Percentiles rank a stretch among this genome's conserved stretches.
phyloP scores from a whole-genome alignment of 1,140 invertebrate genomes.

The Diorhabda sublineata region DNA sequence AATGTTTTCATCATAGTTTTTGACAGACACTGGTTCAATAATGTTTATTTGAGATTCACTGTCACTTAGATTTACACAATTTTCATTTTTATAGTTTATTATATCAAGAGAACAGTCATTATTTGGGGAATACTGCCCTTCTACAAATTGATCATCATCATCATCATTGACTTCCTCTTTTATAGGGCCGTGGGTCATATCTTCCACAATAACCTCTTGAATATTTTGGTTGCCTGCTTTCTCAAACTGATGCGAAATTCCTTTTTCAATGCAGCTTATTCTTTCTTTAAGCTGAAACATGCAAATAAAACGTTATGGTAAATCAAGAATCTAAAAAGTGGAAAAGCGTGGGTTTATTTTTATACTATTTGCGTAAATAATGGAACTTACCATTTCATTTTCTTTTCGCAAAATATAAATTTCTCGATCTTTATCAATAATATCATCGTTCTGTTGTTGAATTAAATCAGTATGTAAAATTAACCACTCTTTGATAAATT shows the following conservation, averaged over 20 bases:
- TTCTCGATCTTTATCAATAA: slow-evolving; percentile 63
- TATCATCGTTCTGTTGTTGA: slow-evolving; percentile 68
- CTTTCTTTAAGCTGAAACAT: slow-evolving; percentile 54
- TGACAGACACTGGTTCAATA: slow-evolving; percentile 1
- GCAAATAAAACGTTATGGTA: neutral
- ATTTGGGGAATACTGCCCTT: slow-evolving; percentile 28
- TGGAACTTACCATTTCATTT: slow-evolving; percentile 58
- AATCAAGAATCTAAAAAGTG: neutral
- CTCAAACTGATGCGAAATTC: slow-evolving; percentile 48
- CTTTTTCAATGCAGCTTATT: slow-evolving; percentile 54
- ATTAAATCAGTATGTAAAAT: slow-evolving; percentile 69
- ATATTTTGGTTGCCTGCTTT: slow-evolving; percentile 21
- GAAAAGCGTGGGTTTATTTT: no score
- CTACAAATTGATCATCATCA: slow-evolving; percentile 28
- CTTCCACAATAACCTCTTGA: slow-evolving; percentile 19
- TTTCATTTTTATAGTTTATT: slow-evolving; percentile 21
- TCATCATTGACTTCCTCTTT: slow-evolving; percentile 40
- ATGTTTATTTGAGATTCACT: slow-evolving; percentile 33
- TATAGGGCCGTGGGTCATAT: slow-evolving; percentile 41
- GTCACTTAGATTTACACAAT: slow-evolving; percentile 21
- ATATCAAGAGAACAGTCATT: slow-evolving; percentile 30
- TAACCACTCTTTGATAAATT: slow-evolving; percentile 61
- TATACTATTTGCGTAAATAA: no score
- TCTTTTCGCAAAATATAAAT: slow-evolving; percentile 58
- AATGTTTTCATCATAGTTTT: slow-evolving; percentile 17